Evolutionary conservation across 2,888 invertebrate species (phyloP), one percentile per base, ranked within the genome.

Genomic region (Nowickia ferox): DNA sequence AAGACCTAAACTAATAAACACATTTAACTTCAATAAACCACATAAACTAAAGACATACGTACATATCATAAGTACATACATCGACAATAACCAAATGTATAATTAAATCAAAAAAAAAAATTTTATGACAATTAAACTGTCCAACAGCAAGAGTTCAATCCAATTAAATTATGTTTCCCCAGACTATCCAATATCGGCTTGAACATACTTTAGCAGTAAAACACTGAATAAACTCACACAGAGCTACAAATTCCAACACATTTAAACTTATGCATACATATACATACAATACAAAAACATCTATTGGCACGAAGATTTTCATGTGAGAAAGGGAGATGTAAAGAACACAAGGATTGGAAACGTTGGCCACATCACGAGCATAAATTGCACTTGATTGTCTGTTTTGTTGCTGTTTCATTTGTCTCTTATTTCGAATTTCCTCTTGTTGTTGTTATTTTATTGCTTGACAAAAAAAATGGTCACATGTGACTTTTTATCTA

Each of bases 71-170:
- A n/a, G n/a, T n/a, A n/a, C 46, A 30, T 55, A 19, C 1, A 53
- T 61, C 30, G 19, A 71, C 63, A 79, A 79, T 55, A 61, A 59
- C 59, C 42, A 51, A 81, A 51, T 71, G 48, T 57, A 76, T 82
- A 76, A 76, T 82, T 76, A 65, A 82, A 76, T 82, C 69, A 77
- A 77, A 76, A 77, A 82, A n/a, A n/a, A n/a, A n/a, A n/a, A n/a
- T 71, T 57, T 57, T 57, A 65, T 66, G 71, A 76, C 82, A 65
- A 82, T 76, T 82, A 76, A 55, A 82, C 59, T 76, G 69, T 82
- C 65, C 71, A 82, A 77, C 65, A 82, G 55, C 55, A 71, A 82
- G 71, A 76, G 65, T 82, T 82, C 81, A 81, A 75, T 68, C 61
- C 81, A 81, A 75, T 81, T 75, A 75, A 81, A 81, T 81, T 81